Percentiles rank a stretch among this genome's conserved stretches.
Conservation (phyloP, 2,113 vertebrate species). For the Cyanocitta stelleri region DNA sequence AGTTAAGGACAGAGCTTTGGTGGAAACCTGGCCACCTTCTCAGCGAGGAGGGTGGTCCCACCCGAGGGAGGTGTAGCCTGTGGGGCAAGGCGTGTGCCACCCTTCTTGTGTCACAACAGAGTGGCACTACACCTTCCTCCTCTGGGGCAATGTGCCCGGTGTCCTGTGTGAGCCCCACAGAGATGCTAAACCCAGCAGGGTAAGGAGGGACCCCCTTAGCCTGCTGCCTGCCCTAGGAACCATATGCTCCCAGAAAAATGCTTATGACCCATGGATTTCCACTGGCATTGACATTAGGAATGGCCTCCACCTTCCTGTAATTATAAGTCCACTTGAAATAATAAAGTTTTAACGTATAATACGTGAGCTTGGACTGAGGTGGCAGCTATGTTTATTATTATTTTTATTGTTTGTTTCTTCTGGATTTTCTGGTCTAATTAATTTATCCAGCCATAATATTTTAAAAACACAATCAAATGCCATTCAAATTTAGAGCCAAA, state of each 20-base stretch:
- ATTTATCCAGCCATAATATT: conserved; percentile 62
- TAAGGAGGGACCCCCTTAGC: not conserved
- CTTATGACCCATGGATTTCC: not conserved
- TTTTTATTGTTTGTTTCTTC: conserved; percentile 33
- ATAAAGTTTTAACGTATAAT: not conserved
- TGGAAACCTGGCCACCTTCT: not conserved
- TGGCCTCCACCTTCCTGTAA: not conserved
- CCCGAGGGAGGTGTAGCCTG: not conserved
- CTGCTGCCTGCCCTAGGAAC: not conserved
- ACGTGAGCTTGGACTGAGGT: not conserved
- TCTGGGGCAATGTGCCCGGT: accelerated
- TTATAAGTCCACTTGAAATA: not conserved
- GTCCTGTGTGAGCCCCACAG: not conserved
- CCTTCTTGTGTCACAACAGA: accelerated
- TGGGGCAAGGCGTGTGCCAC: accelerated
- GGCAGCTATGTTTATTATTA: conserved; percentile 11
- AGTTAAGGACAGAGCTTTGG: not conserved
- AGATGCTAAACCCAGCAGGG: not conserved
- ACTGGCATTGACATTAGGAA: not conserved
- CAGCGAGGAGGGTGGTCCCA: not conserved
- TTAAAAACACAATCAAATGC: conserved; percentile 48
- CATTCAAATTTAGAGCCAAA: conserved; percentile 66
- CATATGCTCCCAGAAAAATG: accelerated
- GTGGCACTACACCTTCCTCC: accelerated
- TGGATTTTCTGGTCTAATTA: conserved; percentile 42